Evolutionary conservation across 2,888 invertebrate genomes (phyloP).

Genomic region (Sisyra terminalis): DNA sequence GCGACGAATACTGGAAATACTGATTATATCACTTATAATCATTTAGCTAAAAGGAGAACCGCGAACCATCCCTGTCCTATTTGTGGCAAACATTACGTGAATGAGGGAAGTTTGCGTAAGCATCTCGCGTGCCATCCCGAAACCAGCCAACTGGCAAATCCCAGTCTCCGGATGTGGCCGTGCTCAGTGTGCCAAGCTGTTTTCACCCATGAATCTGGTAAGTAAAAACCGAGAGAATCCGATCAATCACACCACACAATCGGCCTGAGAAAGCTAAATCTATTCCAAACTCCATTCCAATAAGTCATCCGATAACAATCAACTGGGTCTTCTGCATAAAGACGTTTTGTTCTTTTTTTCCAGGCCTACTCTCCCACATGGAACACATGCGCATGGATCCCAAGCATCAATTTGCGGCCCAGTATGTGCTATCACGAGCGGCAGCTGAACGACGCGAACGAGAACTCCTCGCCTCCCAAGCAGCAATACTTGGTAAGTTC

Average conservation of each 20-base stretch:
- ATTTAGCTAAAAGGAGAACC: constrained; percentile 84
- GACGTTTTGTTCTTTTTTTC: constrained; percentile 16
- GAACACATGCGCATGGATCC: constrained; percentile 95
- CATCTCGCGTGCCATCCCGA: constrained; percentile 89
- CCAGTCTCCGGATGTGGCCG: constrained; percentile 80
- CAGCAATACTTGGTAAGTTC: constrained; percentile 7
- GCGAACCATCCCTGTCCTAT: constrained; percentile 92
- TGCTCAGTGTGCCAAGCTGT: constrained; percentile 91
- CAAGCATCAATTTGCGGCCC: constrained; percentile 89
- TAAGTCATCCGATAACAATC: constrained; percentile 5
- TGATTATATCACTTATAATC: constrained; percentile 27
- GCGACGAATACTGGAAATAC: constrained; percentile 21
- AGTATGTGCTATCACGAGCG: constrained; percentile 78
- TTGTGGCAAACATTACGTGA: constrained; percentile 90
- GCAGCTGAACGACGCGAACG: constrained; percentile 81
- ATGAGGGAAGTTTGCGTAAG: constrained; percentile 83
- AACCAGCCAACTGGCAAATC: constrained; percentile 69
- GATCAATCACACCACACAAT: constrained; percentile 1
- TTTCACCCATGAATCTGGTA: constrained; percentile 89
- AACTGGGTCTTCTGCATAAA: background rate
- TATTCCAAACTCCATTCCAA: background rate
- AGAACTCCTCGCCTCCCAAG: constrained; percentile 43
- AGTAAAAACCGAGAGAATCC: constrained; percentile 19
- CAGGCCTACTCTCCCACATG: constrained; percentile 86
- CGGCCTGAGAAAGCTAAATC: background rate